These are phyloP conservation scores for Phrynocephalus versicolor DNA, from an alignment of 2,113 vertebrate species.

Conservation along the genomic window DNA sequence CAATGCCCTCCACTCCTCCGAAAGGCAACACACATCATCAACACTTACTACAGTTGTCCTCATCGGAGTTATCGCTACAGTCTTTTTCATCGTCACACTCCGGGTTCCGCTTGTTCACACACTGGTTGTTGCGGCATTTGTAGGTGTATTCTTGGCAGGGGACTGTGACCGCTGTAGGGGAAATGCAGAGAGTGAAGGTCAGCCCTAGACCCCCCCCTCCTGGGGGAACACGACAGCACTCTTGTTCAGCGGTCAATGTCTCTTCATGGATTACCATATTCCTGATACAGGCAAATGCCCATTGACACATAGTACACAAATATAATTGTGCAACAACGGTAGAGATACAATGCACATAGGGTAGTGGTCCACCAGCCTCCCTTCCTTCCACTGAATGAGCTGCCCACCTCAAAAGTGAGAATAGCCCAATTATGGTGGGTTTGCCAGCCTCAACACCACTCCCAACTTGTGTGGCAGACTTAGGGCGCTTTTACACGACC, in stretches of 20 bases:
- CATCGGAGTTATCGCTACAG: conserved; percentile 86
- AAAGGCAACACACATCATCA: neutral
- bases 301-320: too few relatives aligned
- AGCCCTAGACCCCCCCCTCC: neutral
- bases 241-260: neutral
- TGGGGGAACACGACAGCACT: too few relatives aligned
- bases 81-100: conserved; percentile 84
- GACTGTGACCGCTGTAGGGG: neutral
- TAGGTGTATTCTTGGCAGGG: conserved; percentile 79
- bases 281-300: neutral
- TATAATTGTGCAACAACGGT: neutral
- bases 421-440: too few relatives aligned
- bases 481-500: too few relatives aligned
- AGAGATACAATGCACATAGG: neutral
- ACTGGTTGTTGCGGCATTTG: conserved; percentile 77
- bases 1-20: accelerated
- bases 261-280: neutral
- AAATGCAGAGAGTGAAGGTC: neutral
- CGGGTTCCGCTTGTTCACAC: conserved; percentile 85
- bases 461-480: neutral
- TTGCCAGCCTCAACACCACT: neutral
- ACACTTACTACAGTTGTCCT: conserved; percentile 83
- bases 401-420: too few relatives aligned
- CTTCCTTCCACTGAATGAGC: neutral
- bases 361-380: too few relatives aligned